Conservation (phyloP, 1,140 invertebrate genomes). For the Elymnias hypermnestra region DNA sequence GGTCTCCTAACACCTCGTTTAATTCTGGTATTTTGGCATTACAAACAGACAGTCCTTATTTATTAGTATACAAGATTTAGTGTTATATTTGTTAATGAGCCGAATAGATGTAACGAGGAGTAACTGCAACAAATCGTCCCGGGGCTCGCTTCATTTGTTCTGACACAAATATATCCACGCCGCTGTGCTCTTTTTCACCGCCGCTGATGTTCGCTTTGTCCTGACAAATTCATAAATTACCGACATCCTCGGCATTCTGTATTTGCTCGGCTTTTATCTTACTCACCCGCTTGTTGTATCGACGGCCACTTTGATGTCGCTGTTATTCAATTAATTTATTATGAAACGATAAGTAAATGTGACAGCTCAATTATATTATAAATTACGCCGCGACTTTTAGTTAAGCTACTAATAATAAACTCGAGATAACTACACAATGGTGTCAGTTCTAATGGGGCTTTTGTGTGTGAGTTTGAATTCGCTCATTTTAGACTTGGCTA, state of each 20-base stretch:
- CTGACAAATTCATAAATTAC: slow-evolving; percentile 76
- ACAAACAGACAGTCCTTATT: too few species aligned
- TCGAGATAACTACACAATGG: too few species aligned
- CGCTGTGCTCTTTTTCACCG: slow-evolving; percentile 62
- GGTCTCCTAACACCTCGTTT: too few species aligned
- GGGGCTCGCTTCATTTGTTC: slow-evolving; percentile 68
- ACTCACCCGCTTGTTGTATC: slow-evolving; percentile 57
- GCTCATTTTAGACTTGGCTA: too few species aligned
- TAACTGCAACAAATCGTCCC: slow-evolving; percentile 61
- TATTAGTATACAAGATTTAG: too few species aligned
- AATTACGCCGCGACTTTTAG: not conserved
- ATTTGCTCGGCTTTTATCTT: slow-evolving; percentile 64
- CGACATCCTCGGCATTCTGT: slow-evolving; percentile 60
- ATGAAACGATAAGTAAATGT: slow-evolving; percentile 6
- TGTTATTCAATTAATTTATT: slow-evolving; percentile 26
- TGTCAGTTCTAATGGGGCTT: too few species aligned
- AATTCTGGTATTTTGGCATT: too few species aligned
- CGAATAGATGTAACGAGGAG: slow-evolving; percentile 36
- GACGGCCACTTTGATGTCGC: slow-evolving; percentile 48
- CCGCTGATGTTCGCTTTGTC: slow-evolving; percentile 68
- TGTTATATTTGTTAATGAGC: slow-evolving; percentile 22
- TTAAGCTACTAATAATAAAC: not conserved
- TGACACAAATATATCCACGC: slow-evolving; percentile 73
- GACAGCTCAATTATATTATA: not conserved
- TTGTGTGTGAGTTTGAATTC: too few species aligned